These are phyloP conservation scores for Myiotriccus ornatus DNA, from an alignment of 2,797 vertebrate species.

Conservation along the genomic window DNA sequence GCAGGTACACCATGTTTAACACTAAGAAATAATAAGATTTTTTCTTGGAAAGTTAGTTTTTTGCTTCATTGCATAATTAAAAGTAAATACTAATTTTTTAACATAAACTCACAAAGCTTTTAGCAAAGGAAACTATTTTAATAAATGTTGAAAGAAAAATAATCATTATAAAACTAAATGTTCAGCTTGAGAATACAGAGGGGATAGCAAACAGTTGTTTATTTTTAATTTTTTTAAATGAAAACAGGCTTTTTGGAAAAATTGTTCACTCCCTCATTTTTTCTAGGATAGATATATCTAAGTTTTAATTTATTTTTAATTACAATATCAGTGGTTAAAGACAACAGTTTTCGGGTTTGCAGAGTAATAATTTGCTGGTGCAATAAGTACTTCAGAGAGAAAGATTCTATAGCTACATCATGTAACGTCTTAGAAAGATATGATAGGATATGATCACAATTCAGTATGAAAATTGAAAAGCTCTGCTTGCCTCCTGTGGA, in stretches of 20 bases:
- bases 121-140: background rate
- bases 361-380: background rate
- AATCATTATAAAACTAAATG: background rate
- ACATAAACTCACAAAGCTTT: background rate
- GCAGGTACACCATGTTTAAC: background rate
- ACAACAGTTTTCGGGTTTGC: background rate
- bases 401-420: background rate
- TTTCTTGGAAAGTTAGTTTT: background rate
- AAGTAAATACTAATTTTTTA: background rate
- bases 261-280: background rate
- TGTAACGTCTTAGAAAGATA: background rate
- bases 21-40: background rate
- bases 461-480: background rate
- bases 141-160: background rate
- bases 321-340: background rate
- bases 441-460: fast-evolving
- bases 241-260: background rate
- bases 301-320: background rate
- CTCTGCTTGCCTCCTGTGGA: background rate
- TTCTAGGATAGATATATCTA: background rate
- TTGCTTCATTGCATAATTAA: background rate
- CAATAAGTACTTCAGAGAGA: background rate
- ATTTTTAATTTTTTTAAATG: background rate
- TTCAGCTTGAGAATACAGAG: background rate
- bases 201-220: fast-evolving